Evolutionary conservation across 2,113 vertebrate genomes (phyloP).

Genomic region (Aphyosemion australe): DNA sequence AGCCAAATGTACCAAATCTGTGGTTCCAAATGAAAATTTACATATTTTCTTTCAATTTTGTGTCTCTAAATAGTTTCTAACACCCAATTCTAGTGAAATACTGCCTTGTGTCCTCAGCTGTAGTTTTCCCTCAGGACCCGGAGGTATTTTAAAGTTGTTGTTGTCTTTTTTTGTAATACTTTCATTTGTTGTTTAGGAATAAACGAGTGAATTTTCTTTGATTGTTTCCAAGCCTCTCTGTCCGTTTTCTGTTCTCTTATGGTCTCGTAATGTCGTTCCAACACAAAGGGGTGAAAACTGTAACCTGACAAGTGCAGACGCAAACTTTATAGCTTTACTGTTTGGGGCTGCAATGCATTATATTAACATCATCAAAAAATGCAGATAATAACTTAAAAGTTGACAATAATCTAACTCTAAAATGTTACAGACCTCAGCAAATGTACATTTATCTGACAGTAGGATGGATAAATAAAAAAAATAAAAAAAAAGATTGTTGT

Average conservation of each 20-base stretch:
- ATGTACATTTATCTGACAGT: constrained; percentile 71
- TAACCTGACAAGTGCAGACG: constrained; percentile 26
- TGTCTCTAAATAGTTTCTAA: too few species aligned
- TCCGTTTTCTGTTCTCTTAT: constrained; percentile 24
- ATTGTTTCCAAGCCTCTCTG: constrained; percentile 4
- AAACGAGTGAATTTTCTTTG: constrained; percentile 17
- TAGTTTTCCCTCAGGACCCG: constrained; percentile 2
- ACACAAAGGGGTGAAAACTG: constrained; percentile 25
- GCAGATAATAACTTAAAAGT: constrained; percentile 80
- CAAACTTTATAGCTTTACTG: constrained; percentile 33
- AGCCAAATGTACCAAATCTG: too few species aligned
- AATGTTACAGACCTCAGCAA: constrained; percentile 71
- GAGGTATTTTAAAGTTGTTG: constrained; percentile 5
- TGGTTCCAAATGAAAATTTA: too few species aligned
- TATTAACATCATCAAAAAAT: constrained; percentile 63
- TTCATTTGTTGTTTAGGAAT: background rate
- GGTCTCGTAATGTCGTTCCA: constrained; percentile 15
- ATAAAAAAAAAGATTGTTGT: constrained; percentile 13
- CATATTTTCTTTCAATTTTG: too few species aligned
- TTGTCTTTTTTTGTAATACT: constrained; percentile 12
- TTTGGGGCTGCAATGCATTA: constrained; percentile 25
- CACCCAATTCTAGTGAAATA: too few species aligned
- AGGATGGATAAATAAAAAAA: constrained; percentile 50
- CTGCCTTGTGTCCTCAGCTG: background rate
- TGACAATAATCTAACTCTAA: constrained; percentile 63